phyloP scores from a whole-genome alignment of 2,113 vertebrate genomes.

The Cavia porcellus region DNA sequence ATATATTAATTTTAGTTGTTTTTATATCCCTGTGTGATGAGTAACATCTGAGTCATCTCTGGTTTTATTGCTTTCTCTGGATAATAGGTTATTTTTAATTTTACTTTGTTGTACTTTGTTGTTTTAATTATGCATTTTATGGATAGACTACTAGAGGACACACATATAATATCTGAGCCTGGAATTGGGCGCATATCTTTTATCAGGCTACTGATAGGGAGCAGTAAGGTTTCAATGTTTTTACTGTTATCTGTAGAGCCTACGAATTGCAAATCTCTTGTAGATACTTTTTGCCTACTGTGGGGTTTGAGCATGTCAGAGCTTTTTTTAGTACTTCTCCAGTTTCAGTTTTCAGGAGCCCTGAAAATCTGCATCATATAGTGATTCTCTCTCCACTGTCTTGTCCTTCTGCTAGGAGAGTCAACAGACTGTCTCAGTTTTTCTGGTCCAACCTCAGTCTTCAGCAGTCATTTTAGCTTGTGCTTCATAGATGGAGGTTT shows the following conservation, averaged over 20 bases:
- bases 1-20: not conserved
- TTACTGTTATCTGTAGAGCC: not conserved
- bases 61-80: not conserved
- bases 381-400: not conserved
- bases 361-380: not conserved
- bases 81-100: not conserved
- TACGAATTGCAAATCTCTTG: not conserved
- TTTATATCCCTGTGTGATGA: not conserved
- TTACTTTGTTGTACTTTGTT: not conserved
- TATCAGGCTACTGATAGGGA: not conserved
- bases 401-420: too few species aligned
- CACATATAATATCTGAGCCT: not conserved
- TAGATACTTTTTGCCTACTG: not conserved
- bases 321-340: not conserved
- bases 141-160: not conserved
- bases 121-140: not conserved
- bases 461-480: not conserved
- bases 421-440: not conserved
- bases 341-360: not conserved
- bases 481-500: not conserved
- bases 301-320: not conserved
- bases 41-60: not conserved
- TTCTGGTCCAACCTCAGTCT: not conserved
- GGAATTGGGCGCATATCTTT: not conserved
- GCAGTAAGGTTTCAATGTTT: not conserved